Evolutionary conservation across 2,113 vertebrate species (phyloP).

Genomic region (Salvelinus alpinus): DNA sequence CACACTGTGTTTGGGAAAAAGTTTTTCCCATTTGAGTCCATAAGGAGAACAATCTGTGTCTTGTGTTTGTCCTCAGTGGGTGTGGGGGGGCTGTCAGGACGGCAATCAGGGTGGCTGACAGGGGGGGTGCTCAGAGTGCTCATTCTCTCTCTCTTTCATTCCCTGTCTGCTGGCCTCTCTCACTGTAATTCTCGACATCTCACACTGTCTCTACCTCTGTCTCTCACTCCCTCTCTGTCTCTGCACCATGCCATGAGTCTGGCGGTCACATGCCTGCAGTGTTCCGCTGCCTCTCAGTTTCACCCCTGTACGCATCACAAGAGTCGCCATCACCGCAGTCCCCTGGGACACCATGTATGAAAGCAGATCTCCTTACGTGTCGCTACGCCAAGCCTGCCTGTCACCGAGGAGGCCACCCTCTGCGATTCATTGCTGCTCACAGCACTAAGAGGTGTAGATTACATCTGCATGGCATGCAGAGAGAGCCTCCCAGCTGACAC

Average conservation of each 20-base stretch:
- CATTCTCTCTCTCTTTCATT: conserved; percentile 10
- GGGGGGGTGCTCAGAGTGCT: no score
- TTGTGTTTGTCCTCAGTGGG: no score
- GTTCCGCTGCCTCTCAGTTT: conserved; percentile 15
- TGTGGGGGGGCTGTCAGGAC: no score
- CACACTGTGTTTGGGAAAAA: no score
- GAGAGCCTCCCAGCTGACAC: conserved; percentile 49
- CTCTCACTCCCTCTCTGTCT: not conserved
- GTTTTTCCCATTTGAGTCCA: no score
- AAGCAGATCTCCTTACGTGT: conserved; percentile 67
- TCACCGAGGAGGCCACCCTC: conserved; percentile 51
- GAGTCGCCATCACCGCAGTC: conserved; percentile 24
- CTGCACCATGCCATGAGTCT: no score
- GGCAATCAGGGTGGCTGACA: no score
- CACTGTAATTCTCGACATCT: not conserved
- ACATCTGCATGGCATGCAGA: conserved; percentile 52
- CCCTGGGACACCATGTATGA: conserved; percentile 46
- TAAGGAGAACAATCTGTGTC: no score
- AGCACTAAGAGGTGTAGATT: conserved; percentile 62
- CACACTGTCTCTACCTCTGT: not conserved
- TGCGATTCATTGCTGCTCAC: conserved; percentile 45
- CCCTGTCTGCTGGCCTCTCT: not conserved
- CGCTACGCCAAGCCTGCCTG: conserved; percentile 52
- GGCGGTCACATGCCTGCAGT: not conserved
- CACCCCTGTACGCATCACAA: conserved; percentile 17